These are phyloP conservation scores for Chrysodeixis includens DNA, from an alignment of 2,888 invertebrate genomes.

Conservation along the genomic window DNA sequence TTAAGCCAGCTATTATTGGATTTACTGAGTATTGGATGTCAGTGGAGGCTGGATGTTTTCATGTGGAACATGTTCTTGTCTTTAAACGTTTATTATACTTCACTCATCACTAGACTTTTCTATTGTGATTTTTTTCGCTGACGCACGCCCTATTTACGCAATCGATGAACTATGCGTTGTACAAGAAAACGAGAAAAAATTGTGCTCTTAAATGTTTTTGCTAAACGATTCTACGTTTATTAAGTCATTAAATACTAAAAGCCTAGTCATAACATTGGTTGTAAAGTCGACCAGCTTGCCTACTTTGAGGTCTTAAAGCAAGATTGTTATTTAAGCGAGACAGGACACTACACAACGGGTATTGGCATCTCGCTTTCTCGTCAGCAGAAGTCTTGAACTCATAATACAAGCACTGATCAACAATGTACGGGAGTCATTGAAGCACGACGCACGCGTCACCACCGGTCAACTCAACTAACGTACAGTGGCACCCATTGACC, in stretches of 20 bases:
- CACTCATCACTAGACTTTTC: not conserved
- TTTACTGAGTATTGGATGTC: conserved; percentile 51
- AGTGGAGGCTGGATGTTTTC: conserved; percentile 30
- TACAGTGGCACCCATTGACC: not conserved
- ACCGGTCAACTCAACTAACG: not conserved
- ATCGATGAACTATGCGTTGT: too few species aligned
- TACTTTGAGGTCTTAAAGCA: too few species aligned
- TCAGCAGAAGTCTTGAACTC: not conserved
- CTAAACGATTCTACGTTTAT: not conserved
- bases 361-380: too few species aligned
- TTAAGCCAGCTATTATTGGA: conserved; percentile 37
- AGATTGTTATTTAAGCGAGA: too few species aligned
- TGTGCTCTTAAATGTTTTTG: not conserved
- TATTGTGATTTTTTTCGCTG: not conserved
- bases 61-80: conserved; percentile 33
- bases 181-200: not conserved
- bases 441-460: not conserved
- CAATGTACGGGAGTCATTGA: not conserved
- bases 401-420: not conserved
- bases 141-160: not conserved
- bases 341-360: too few species aligned
- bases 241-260: not conserved
- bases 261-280: not conserved
- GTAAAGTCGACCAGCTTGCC: not conserved
- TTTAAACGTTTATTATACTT: conserved; percentile 12